Base-by-base conservation (phyloP, 2,113 vertebrate species). In the Dicrurus megarhynchus region DNA sequence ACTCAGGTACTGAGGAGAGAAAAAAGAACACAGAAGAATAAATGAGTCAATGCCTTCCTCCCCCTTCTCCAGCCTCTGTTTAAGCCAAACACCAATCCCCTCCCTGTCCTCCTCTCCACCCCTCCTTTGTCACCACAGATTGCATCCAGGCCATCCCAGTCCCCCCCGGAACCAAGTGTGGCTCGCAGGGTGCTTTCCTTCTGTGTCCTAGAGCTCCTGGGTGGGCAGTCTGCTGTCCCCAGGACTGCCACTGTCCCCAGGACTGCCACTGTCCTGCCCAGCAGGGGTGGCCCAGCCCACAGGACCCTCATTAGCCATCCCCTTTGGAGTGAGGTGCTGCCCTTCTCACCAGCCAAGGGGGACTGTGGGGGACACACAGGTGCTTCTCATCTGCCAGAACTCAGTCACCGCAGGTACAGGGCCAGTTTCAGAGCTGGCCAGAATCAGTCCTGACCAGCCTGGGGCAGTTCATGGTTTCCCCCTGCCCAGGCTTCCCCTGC, bases 141-240 rank as follows among this genome's bases (percentile, higher is more conserved):
- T 7, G 53, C n/a, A 44, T 24, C 13, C 28, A 77, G 41, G 16
- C 52, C 28, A 41, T 41, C 47, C 28, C 37, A 61, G 27, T 24
- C 24, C 55, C 60, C 55, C 9, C 9, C 37, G 24, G 15, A 84
- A 11, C 6, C 3, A 1, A 39, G 33, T 9, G 9, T 37, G 39
- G 42, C 39, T 77, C 1, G 0, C 18, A 80, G 13, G 5, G 5
- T 16, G 46, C n/a, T n/a, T n/a, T n/a, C n/a, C n/a, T n/a, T n/a
- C 9, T 8, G 30, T 24, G 23, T 9, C 21, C 56, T 22, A 23
- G 21, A 33, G n/a, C 41, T 47, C 46, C 27, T 8, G 1, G 35
- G 24, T 19, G 3, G 18, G 32, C 21, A 20, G 14, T 37, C 39
- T 59, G 26, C 41, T 23, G 60, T 59, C 42, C 57, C 59, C 64